These are phyloP conservation scores for Cyrtorhinus lividipennis DNA, from an alignment of 1,140 invertebrate genomes.

Conservation along the genomic window DNA sequence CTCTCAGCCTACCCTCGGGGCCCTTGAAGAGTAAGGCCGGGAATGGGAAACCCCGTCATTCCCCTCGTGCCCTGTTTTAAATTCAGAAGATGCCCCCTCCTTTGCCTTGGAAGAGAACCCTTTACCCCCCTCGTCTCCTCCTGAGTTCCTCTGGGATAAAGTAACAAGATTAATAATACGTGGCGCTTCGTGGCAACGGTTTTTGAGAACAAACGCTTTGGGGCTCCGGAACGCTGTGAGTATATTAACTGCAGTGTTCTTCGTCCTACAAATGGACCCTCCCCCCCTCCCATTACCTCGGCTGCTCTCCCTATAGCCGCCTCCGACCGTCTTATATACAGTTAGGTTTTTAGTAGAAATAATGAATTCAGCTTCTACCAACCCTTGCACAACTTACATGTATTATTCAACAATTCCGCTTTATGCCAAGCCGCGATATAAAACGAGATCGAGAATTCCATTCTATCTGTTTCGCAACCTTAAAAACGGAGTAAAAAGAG, in stretches of 20 bases:
- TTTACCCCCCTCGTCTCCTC: not conserved
- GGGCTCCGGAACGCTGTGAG: not conserved
- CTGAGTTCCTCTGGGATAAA: not conserved
- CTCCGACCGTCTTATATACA: not conserved
- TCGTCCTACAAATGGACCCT: not conserved
- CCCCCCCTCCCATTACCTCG: not conserved
- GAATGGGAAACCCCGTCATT: not conserved
- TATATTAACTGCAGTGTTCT: not conserved
- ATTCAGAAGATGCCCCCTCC: not conserved
- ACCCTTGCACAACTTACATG: not conserved
- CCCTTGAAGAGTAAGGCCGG: not conserved
- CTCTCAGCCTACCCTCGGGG: no score
- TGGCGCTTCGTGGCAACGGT: not conserved
- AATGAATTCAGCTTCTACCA: not conserved
- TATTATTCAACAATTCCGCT: not conserved
- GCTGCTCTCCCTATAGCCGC: not conserved
- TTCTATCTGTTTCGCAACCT: no score
- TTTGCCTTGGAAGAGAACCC: not conserved
- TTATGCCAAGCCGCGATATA: not conserved
- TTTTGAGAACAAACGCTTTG: not conserved
- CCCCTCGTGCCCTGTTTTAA: not conserved
- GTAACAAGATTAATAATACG: not conserved
- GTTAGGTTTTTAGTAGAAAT: not conserved
- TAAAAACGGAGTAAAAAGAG: no score
- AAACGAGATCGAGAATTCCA: no score